phyloP scores from a whole-genome alignment of 1,140 invertebrate species.

The Brachionus asplanchnoidis region DNA sequence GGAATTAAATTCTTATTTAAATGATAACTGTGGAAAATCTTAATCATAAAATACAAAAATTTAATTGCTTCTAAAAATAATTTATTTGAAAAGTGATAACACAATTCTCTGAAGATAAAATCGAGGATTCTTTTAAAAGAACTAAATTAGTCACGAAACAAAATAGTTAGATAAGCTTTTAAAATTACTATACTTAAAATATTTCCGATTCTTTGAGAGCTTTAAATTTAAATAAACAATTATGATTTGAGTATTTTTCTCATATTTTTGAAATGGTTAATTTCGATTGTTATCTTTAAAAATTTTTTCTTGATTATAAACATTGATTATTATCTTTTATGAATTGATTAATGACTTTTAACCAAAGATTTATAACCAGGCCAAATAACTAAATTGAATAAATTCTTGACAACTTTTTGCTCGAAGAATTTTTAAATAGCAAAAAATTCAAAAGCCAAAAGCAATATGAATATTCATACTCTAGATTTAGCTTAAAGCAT shows the following conservation, averaged over 20 bases:
- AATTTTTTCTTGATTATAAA: background rate
- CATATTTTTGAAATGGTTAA: background rate
- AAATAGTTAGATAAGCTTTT: background rate
- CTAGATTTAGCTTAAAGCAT: background rate
- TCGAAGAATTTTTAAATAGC: background rate
- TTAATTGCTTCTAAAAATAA: background rate
- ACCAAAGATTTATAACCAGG: background rate
- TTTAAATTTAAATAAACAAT: background rate
- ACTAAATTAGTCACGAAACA: background rate
- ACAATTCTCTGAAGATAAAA: background rate
- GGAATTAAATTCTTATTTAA: too few species aligned
- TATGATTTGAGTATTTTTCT: background rate
- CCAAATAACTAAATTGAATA: background rate
- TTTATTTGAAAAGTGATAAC: background rate
- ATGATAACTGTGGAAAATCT: too few species aligned
- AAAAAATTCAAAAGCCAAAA: background rate
- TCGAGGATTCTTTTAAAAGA: background rate
- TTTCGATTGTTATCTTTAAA: background rate
- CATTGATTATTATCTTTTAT: background rate
- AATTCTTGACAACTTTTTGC: background rate
- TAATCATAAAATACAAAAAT: too few species aligned
- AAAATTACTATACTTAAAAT: background rate
- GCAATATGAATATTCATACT: background rate
- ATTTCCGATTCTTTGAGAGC: background rate
- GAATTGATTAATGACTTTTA: background rate